Conservation (phyloP, 2,888 invertebrate species). For the Drosophila rubida region DNA sequence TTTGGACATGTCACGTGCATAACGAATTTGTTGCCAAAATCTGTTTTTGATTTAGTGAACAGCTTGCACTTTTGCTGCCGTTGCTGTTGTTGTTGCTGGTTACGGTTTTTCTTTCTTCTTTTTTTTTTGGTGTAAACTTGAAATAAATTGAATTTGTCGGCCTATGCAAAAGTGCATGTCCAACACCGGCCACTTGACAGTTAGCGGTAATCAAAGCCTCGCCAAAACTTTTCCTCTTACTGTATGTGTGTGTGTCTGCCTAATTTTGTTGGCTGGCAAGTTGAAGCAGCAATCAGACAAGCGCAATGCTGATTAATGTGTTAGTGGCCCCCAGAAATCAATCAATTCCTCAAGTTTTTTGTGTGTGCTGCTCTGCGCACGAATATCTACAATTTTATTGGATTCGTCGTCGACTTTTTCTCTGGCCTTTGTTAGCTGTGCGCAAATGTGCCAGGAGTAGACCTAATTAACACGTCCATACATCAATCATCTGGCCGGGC, state of each 20-base stretch:
- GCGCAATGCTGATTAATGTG: constrained; percentile 73
- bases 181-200: constrained; percentile 63
- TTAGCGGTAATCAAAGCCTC: constrained; percentile 69
- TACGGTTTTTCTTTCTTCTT: constrained; percentile 13
- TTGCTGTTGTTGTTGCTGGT: constrained; percentile 5
- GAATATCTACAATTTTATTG: constrained; percentile 44
- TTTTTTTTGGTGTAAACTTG: constrained; percentile 50
- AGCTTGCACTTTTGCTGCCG: constrained; percentile 65
- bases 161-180: constrained; percentile 63
- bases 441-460: constrained; percentile 66
- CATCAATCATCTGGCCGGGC: constrained; percentile 72
- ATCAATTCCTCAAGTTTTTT: constrained; percentile 72
- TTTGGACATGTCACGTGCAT: constrained; percentile 79
- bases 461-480: constrained; percentile 81
- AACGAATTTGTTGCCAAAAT: constrained; percentile 79
- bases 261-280: constrained; percentile 48
- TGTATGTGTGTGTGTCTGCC: constrained; percentile 16
- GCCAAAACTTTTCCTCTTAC: constrained; percentile 34
- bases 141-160: constrained; percentile 74
- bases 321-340: constrained; percentile 68
- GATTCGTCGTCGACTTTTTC: constrained; percentile 17
- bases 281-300: constrained; percentile 68
- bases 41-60: constrained; percentile 79
- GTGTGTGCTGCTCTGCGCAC: constrained; percentile 15
- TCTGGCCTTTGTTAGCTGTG: constrained; percentile 26